Base-by-base conservation (phyloP, 1,140 invertebrate species). In the Habropoda laboriosa region DNA sequence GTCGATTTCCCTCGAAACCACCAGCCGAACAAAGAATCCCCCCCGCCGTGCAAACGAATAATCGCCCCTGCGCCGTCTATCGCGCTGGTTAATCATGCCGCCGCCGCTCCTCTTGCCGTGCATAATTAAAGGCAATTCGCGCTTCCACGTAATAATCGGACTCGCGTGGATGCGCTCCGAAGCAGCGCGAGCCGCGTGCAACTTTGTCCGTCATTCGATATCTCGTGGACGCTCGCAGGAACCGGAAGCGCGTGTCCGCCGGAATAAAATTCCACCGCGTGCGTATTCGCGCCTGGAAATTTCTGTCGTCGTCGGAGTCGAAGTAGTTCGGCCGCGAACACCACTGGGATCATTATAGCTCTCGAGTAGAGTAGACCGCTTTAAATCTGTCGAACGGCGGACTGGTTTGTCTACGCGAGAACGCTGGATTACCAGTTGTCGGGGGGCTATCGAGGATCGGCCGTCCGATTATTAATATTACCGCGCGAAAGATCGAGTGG, bases 231-330 rank as follows among this genome's bases (percentile, higher is more conserved):
- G 21, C n/a, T 38, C 55, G 55, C 35, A 84, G 76, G 76, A 84
- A 83, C 81, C 82, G 82, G 82, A 85, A 85, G 66, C 76, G 79
- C 81, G 82, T 85, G 82, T 83, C 80, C 70, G 55, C 51, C 53
- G 70, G 80, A 82, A 55, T 74, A n/a, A n/a, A n/a, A n/a, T n/a
- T n/a, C n/a, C n/a, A n/a, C n/a, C n/a, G n/a, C n/a, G n/a, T n/a
- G n/a, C n/a, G n/a, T n/a, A n/a, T n/a, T n/a, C n/a, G n/a, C n/a
- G n/a, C n/a, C n/a, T n/a, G n/a, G n/a, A n/a, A n/a, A n/a, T n/a
- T n/a, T n/a, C n/a, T n/a, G n/a, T n/a, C n/a, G n/a, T n/a, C n/a
- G n/a, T n/a, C n/a, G n/a, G n/a, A n/a, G n/a, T n/a, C n/a, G n/a
- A n/a, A n/a, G n/a, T n/a, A n/a, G n/a, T n/a, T n/a, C n/a, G n/a